phyloP scores from a whole-genome alignment of 2,113 vertebrate species.

The Perognathus longimembris region DNA sequence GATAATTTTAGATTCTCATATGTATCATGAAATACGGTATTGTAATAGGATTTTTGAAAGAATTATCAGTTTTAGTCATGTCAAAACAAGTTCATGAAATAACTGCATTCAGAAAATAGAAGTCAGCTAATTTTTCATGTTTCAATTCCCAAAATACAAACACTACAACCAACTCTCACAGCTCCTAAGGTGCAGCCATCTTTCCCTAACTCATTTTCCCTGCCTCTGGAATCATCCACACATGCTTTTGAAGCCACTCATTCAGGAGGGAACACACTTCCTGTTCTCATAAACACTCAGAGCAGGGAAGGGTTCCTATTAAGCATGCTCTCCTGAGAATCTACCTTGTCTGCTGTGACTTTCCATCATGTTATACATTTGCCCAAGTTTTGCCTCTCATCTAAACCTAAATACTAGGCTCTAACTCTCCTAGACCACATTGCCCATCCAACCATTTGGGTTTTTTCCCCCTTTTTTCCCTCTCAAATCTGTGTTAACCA shows the following conservation, averaged over 20 bases:
- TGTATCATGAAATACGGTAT: background rate
- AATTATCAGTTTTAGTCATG: background rate
- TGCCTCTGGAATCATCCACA: background rate
- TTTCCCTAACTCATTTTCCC: background rate
- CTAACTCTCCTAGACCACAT: background rate
- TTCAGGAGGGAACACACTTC: background rate
- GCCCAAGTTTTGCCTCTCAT: background rate
- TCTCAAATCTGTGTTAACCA: background rate
- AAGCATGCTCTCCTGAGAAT: background rate
- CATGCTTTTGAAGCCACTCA: background rate
- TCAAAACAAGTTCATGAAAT: background rate
- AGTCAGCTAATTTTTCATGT: background rate
- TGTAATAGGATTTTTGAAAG: background rate
- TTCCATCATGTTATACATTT: background rate
- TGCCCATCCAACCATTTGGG: background rate
- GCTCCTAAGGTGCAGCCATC: background rate
- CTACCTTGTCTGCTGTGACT: background rate
- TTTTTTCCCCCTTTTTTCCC: background rate
- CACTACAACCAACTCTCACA: background rate
- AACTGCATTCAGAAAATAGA: background rate
- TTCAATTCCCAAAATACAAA: background rate
- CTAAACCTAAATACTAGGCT: background rate
- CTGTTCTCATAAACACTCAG: background rate
- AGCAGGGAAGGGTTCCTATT: background rate
- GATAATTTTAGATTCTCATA: background rate